Evolutionary conservation across 1,140 invertebrate genomes (phyloP), one percentile per base, ranked within the genome.

Genomic region (Augochlora pura): DNA sequence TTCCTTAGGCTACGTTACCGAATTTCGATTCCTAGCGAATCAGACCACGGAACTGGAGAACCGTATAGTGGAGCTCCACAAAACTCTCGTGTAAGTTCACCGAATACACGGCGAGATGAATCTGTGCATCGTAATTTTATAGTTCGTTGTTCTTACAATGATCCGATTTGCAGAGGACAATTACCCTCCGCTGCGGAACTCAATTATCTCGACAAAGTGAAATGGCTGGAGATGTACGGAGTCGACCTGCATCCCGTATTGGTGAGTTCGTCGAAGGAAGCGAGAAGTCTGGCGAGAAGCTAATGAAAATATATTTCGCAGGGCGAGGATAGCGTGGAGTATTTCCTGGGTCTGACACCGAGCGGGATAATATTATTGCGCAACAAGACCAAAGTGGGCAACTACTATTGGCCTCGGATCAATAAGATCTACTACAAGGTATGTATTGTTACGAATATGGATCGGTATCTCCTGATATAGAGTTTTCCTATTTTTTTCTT

Each of bases 321-420:
- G 98, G 98, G 98, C 68, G 98, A 99, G 94, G 99, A 99, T 94
- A 98, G 97, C 83, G 97, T 98, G 69, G 97, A 99, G 89, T 99
- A 99, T 93, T 98, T 97, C 93, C 94, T 99, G 86, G 99, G 99
- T 46, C 93, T 99, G 83, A 99, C 99, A 66, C 99, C 99, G 71
- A 98, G 98, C 90, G 99, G 99, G 72, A 97, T 99, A 89, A 96
- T 99, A 87, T 96, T 99, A 62, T 95, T 99, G 88, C 96, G 99
- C 86, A 98, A 98, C 90, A 97, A 97, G 93, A 97, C 96, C 91
- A 99, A 99, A 94, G 99, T 99, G 86, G 99, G 98, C 83, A 98
- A 99, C 92, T 99, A 99, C 94, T 99, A 99, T 93, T 99, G 99
- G 99, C 98, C 98, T 64, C 96, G 98, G 91, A 99, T 99, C 88